Evolutionary conservation across 2,888 invertebrate genomes (phyloP).

Genomic region (Drosophila austrosaltans): DNA sequence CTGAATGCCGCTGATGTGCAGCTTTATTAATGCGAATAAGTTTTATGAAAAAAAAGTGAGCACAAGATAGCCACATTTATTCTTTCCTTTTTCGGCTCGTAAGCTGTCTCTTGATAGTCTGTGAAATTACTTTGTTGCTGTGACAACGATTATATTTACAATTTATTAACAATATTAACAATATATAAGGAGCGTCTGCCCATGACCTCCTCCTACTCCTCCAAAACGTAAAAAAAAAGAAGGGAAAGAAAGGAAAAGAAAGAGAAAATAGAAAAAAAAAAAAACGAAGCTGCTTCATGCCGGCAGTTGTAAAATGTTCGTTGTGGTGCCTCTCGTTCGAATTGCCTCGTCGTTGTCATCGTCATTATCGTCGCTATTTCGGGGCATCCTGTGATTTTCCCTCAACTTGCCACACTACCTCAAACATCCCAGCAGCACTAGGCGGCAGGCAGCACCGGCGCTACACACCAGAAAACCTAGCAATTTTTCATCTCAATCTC

Average conservation of each 20-base stretch:
- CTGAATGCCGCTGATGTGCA: too few relatives aligned
- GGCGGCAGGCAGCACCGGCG: too few relatives aligned
- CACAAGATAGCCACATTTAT: too few relatives aligned
- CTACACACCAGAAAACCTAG: background rate
- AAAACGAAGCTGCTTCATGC: constrained; percentile 17
- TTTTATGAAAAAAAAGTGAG: too few relatives aligned
- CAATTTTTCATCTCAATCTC: constrained; percentile 36
- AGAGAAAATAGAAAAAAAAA: constrained; percentile 12
- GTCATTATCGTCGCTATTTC: background rate
- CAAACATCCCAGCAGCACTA: background rate
- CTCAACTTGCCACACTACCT: constrained; percentile 25
- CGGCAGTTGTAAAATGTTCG: constrained; percentile 7
- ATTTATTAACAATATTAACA: constrained; percentile 1
- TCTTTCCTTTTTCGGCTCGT: too few relatives aligned
- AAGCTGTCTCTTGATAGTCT: background rate
- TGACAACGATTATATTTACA: constrained; percentile 8
- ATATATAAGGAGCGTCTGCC: background rate
- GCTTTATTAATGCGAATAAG: too few relatives aligned
- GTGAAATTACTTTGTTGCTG: background rate
- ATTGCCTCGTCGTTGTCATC: constrained; percentile 3
- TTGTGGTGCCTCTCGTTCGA: constrained; percentile 3
- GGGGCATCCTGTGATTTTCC: constrained; percentile 6
- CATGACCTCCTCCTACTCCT: background rate
- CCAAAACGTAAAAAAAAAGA: background rate
- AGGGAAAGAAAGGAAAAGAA: background rate